Base-by-base conservation (phyloP, 2,797 vertebrate genomes). In the Bradypus variegatus region DNA sequence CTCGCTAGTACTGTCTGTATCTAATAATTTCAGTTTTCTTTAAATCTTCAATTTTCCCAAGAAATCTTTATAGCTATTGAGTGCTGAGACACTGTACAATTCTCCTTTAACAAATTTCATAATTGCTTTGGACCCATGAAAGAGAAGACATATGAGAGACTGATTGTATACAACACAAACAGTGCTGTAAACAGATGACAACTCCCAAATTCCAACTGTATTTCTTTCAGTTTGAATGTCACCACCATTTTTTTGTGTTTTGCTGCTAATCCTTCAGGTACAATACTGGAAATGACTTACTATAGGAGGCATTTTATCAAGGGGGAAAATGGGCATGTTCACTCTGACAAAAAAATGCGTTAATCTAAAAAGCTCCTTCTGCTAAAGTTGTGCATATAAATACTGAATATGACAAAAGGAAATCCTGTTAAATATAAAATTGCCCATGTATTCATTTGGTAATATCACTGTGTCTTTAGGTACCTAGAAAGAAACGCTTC, bases 1-100 rank as follows among this genome's bases (percentile, higher is more conserved):
- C 29, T 69, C 7, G 67, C 16, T 33, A 33, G 53, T 38, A 19
- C 45, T 48, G 90, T 75, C 41, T 72, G 8, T 58, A 65, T 18
- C 16, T 87, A 25, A n/a, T 36, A 67, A 95, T 65, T 78, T 62
- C 91, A 76, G 29, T 86, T 89, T 93, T 88, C 67, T 87, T 93
- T 86, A 90, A 86, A 91, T 80, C 67, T 86, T 77, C 89, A 0
- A 36, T 33, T 94, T 80, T 89, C 33, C n/a, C 58, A 76, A 62
- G 41, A 92, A 94, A 89, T 76, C 83, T 84, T 88, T 78, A 14
- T 81, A 86, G 82, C 60, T 75, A 75, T 70, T 91, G 38, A 89
- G 75, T 38, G 89, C 14, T 41, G 36, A 85, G 1, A 91, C 69
- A 33, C 9, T 67, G 14, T n/a, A 67, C 11, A 15, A 29, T 33